Evolutionary conservation across 2,797 vertebrate species (phyloP), one percentile per base, ranked within the genome.

Genomic region (Poecile montanus): DNA sequence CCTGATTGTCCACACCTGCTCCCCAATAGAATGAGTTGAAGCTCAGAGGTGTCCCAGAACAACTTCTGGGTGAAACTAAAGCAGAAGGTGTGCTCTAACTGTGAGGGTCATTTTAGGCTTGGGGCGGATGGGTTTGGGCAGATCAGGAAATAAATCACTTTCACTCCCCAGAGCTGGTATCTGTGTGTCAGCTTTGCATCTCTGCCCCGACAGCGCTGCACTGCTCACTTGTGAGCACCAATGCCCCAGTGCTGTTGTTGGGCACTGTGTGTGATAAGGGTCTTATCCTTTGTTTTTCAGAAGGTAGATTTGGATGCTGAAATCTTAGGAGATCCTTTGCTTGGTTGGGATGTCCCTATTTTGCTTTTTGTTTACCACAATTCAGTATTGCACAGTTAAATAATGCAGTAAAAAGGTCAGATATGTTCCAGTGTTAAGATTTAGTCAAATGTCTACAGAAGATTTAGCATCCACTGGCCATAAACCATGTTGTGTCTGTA

Each of bases 221-320:
- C 14, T 63, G 44, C 45, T 58, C 22, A 32, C 60, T 38, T 1
- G 3, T 29, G 29, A 9, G 13, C 9, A 10, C 47, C 30, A 23
- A 1, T 12, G 4, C 0, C 1, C 7, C 22, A 12, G 23, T 9
- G 16, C 32, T 12, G 2, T 3, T 47, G 32, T 44, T 72, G 32
- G 62, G 26, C 38, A 48, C 22, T 19, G 9, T 16, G 23, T 60
- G 32, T 72, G 67, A 1, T 11, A 36, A 60, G 26, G 11, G 17
- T 63, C 44, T 74, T 51, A 4, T 0, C 7, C 4, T 50, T 50
- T 26, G 38, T 48, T 22, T 60, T 91, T 56, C 44, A 30, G 21
- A 68, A 67, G 20, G 11, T 57, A 54, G 51, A 4, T 75, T 48
- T 45, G 30, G 53, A 25, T 75, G 38, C 62, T 85, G 58, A 75